Base-by-base conservation (phyloP, 2,888 invertebrate species). In the Cheilosia scutellata region DNA sequence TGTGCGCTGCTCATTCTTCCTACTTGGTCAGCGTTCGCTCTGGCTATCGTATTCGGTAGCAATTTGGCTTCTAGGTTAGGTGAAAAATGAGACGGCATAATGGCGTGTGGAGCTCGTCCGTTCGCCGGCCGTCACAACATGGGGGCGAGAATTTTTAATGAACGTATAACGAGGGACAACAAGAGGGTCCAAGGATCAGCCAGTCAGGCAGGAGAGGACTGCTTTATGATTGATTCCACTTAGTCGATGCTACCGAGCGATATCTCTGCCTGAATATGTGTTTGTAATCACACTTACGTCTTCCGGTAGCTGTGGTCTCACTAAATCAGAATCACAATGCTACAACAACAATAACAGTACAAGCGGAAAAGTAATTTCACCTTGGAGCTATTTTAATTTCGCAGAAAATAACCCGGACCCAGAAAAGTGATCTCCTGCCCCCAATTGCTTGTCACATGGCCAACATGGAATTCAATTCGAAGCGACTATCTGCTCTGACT, bases 401-500 rank as follows among this genome's bases (percentile, higher is more conserved):
- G 72, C 82, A 76, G 75, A 80, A 75, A 84, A 84, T 71, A 84
- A 75, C 71, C 70, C 47, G 71, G 51, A 86, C 72, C 63, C 77
- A 51, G 76, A 83, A 77, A 86, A 82, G 75, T 82, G 86, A 82
- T 86, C 86, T 86, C 82, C 66, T 82, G 68, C 55, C 62, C 86
- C 82, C 76, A 77, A 76, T 82, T 77, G 76, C 77, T 82, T 86
- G 82, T 86, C 82, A 86, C 82, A 80, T 86, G 82, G 68, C 86
- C 72, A 86, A 77, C 86, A 82, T 71, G 86, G 86, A 86, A 86
- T 86, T 86, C 82, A 86, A 86, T 86, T 71, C 62, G 82, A 82
- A 86, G 72, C 66, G 72, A 82, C 82, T 80, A 60, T 80, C 65
- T 76, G 57, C 71, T 76, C 51, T 2, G 20, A 20, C 66, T 65